phyloP scores from a whole-genome alignment of 2,113 vertebrate genomes.

The Tachycineta bicolor region DNA sequence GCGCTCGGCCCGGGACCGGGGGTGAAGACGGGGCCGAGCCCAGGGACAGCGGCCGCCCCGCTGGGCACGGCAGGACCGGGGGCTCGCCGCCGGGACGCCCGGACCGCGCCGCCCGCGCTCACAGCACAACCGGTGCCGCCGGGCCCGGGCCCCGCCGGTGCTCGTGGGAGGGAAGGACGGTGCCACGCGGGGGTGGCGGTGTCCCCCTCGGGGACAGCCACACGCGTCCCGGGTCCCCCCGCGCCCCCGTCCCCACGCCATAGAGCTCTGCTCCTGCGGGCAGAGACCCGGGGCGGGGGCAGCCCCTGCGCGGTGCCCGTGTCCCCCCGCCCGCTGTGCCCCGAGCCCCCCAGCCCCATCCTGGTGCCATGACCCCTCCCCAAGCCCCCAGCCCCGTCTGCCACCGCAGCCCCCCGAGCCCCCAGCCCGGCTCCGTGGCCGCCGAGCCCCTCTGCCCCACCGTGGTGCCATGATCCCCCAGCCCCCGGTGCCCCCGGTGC shows the following conservation, averaged over 20 bases:
- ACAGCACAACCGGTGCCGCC: neutral
- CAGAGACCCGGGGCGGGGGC: neutral
- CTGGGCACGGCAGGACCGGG: neutral
- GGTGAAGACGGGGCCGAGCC: neutral
- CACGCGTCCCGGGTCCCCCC: neutral
- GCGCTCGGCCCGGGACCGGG: neutral
- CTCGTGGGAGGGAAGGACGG: neutral
- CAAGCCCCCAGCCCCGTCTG: no score
- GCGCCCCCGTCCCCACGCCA: neutral
- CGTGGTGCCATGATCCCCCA: no score
- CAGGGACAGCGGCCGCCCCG: neutral
- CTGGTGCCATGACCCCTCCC: no score
- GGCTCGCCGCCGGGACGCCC: neutral
- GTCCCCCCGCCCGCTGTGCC: neutral
- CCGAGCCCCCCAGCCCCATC: neutral
- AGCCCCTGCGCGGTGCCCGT: neutral
- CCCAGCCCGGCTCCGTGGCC: no score
- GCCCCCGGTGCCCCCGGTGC: no score
- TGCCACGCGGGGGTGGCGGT: neutral
- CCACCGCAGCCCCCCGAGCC: no score
- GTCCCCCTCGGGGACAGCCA: neutral
- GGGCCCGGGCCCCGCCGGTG: neutral
- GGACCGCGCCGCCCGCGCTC: neutral
- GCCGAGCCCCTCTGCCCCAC: no score
- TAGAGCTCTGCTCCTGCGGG: neutral